Conservation (phyloP, 2,113 vertebrate genomes). For the Entomyzon cyanotis region DNA sequence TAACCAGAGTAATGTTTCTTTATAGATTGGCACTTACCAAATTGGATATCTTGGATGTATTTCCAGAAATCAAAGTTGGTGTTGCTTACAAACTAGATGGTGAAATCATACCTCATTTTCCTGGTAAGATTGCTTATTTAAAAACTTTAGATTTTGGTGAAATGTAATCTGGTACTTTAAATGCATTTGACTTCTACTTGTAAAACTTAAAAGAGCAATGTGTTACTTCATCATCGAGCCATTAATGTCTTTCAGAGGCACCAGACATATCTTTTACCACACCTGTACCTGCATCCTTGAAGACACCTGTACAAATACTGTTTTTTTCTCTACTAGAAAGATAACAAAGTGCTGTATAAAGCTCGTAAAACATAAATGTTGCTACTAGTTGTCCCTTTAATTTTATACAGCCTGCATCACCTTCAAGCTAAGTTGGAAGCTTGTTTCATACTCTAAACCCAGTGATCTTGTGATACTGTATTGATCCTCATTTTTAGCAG, state of each 20-base stretch:
- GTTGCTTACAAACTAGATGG: slow-evolving; percentile 89
- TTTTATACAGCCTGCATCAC: background rate
- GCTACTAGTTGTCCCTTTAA: background rate
- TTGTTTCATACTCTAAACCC: background rate
- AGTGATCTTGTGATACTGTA: background rate
- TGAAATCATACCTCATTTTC: slow-evolving; percentile 94
- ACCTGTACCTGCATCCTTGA: background rate
- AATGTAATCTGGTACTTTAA: background rate
- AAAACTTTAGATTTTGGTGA: background rate
- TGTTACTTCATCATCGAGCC: background rate
- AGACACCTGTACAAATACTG: background rate
- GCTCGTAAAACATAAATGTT: background rate
- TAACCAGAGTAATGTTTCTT: slow-evolving; percentile 10
- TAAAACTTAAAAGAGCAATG: background rate
- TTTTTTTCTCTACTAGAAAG: background rate
- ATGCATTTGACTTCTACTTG: background rate
- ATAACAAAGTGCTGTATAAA: background rate
- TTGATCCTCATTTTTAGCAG: background rate
- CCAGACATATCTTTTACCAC: background rate
- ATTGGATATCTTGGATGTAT: slow-evolving; percentile 94
- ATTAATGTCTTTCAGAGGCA: background rate
- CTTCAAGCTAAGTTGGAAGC: background rate
- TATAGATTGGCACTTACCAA: slow-evolving; percentile 94
- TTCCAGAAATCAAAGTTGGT: slow-evolving; percentile 93
- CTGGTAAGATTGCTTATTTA: slow-evolving; percentile 81